Percentiles rank a stretch among this genome's conserved stretches.
phyloP scores from a whole-genome alignment of 1,140 invertebrate species.

The Drosophila sechellia region DNA sequence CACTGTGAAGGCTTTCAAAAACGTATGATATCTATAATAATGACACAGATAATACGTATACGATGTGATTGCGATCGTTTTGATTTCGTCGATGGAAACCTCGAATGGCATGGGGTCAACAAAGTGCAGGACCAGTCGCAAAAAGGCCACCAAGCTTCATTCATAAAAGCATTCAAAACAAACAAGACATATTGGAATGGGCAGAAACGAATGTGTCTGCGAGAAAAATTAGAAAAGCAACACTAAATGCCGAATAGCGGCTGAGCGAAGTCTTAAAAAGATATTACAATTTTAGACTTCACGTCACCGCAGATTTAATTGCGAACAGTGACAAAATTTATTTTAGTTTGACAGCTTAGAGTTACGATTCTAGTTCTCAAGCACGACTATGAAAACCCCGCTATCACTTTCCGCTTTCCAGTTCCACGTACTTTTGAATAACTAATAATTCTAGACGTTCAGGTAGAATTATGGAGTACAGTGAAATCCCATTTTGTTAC shows the following conservation, averaged over 20 bases:
- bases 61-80: constrained; percentile 8
- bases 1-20: not conserved
- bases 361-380: not conserved
- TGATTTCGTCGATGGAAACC: constrained; percentile 12
- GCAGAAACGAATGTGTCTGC: constrained; percentile 6
- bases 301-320: constrained; percentile 27
- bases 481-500: not conserved
- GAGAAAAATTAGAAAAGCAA: constrained; percentile 1
- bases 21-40: constrained; percentile 2
- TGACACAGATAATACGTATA: constrained; percentile 16
- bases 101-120: constrained; percentile 17
- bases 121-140: not conserved
- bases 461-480: not conserved
- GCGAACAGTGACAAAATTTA: constrained; percentile 1
- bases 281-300: not conserved
- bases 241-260: not conserved
- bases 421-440: not conserved
- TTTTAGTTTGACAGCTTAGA: constrained; percentile 17
- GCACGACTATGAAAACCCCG: constrained; percentile 14
- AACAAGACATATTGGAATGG: not conserved
- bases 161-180: constrained; percentile 18
- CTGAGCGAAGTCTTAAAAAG: constrained; percentile 8
- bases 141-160: constrained; percentile 34
- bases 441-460: not conserved
- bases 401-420: not conserved